Evolutionary conservation across 2,113 vertebrate species (phyloP).

Genomic region (Oceanodroma tethys): DNA sequence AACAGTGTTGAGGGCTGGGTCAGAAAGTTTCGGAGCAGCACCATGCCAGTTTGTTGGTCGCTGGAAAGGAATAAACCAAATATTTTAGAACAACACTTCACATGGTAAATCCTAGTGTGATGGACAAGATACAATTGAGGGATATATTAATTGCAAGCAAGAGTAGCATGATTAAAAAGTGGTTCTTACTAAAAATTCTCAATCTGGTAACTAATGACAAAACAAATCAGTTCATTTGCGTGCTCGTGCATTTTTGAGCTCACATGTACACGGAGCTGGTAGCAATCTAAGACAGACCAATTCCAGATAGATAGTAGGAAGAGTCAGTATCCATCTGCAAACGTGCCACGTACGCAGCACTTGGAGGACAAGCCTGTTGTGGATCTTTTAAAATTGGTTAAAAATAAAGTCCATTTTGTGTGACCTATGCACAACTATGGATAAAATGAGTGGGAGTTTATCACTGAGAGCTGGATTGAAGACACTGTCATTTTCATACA

Average conservation of each 20-base stretch:
- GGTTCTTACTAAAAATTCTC: not conserved
- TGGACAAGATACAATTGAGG: not conserved
- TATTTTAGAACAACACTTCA: not conserved
- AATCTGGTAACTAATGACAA: not conserved
- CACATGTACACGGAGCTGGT: not conserved
- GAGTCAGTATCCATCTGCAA: not conserved
- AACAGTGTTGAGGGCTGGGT: not conserved
- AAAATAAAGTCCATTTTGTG: not conserved
- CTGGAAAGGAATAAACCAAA: conserved; percentile 17
- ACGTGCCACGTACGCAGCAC: fast-evolving
- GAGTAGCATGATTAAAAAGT: not conserved
- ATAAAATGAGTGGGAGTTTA: not conserved
- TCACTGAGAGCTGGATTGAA: not conserved
- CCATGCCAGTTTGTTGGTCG: conserved; percentile 24
- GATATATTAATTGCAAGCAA: not conserved
- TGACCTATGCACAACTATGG: not conserved
- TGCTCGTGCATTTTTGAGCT: not conserved
- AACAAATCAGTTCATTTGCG: not conserved
- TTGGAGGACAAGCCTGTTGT: fast-evolving
- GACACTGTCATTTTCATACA: not conserved
- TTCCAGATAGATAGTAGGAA: not conserved
- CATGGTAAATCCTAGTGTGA: not conserved
- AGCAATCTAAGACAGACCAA: not conserved
- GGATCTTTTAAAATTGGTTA: not conserved
- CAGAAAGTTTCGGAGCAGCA: conserved; percentile 49